These are phyloP conservation scores for Phainopepla nitens DNA, from an alignment of 2,113 vertebrate genomes.

Conservation along the genomic window DNA sequence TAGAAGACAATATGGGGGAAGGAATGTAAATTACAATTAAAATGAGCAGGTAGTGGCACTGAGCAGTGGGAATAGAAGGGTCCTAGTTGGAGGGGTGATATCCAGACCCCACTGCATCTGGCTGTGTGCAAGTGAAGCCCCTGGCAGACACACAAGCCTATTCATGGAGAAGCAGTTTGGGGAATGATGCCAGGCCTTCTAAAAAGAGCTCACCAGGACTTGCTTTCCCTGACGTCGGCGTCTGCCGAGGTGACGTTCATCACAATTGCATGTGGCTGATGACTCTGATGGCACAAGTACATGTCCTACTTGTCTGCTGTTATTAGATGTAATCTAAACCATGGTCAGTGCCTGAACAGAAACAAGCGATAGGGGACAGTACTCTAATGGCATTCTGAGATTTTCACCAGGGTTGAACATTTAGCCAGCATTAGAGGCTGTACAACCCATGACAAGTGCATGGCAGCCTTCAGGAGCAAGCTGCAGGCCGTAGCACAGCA, in stretches of 20 bases:
- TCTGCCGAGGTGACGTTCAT: neutral
- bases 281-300: neutral
- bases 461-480: neutral
- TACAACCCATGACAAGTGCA: fast-evolving
- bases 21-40: neutral
- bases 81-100: neutral
- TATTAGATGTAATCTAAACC: neutral
- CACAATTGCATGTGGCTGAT: neutral
- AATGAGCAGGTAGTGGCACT: neutral
- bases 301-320: neutral
- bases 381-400: neutral
- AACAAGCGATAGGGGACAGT: neutral
- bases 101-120: neutral
- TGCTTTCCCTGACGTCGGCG: neutral
- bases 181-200: neutral
- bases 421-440: neutral
- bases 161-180: neutral
- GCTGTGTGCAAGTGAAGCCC: neutral
- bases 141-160: neutral
- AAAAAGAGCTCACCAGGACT: neutral
- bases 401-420: neutral
- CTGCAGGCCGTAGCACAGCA: neutral
- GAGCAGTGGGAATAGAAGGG: neutral
- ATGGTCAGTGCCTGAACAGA: neutral
- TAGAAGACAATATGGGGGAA: neutral